phyloP scores from a whole-genome alignment of 2,888 invertebrate genomes.

The Ormyrus nitidulus region DNA sequence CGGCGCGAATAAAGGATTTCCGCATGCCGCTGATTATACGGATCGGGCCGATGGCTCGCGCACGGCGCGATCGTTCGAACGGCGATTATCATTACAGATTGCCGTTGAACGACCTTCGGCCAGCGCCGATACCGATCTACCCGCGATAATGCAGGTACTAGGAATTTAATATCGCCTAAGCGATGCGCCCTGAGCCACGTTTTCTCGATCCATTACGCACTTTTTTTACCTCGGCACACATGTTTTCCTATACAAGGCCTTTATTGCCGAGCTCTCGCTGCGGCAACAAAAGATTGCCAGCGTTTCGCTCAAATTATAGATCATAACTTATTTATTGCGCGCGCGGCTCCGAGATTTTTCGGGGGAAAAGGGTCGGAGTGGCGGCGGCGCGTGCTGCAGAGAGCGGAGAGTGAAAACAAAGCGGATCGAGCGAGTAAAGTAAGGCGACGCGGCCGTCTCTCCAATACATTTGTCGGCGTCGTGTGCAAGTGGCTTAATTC shows the following conservation, averaged over 20 bases:
- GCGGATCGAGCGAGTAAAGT: constrained; percentile 30
- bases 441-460: constrained; percentile 48
- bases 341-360: background rate
- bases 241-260: background rate
- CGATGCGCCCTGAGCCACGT: constrained; percentile 37
- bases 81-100: constrained; percentile 70
- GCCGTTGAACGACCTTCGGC: constrained; percentile 67
- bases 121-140: constrained; percentile 55
- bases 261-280: too few species aligned
- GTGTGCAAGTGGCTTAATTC: constrained; percentile 71
- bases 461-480: constrained; percentile 45
- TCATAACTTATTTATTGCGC: constrained; percentile 9
- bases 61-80: constrained; percentile 27
- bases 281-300: constrained; percentile 28
- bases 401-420: constrained; percentile 24
- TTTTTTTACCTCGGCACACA: background rate
- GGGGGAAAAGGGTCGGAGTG: background rate
- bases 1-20: constrained; percentile 45
- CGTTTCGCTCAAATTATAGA: constrained; percentile 36
- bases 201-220: constrained; percentile 31
- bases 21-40: constrained; percentile 52
- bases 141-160: constrained; percentile 44
- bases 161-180: constrained; percentile 34
- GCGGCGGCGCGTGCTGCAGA: background rate
- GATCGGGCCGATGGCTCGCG: constrained; percentile 46